Percentiles rank a stretch among this genome's conserved stretches.
These are phyloP conservation scores for Leucopternis melanops DNA, from an alignment of 2,113 vertebrate species.

Conservation along the genomic window DNA sequence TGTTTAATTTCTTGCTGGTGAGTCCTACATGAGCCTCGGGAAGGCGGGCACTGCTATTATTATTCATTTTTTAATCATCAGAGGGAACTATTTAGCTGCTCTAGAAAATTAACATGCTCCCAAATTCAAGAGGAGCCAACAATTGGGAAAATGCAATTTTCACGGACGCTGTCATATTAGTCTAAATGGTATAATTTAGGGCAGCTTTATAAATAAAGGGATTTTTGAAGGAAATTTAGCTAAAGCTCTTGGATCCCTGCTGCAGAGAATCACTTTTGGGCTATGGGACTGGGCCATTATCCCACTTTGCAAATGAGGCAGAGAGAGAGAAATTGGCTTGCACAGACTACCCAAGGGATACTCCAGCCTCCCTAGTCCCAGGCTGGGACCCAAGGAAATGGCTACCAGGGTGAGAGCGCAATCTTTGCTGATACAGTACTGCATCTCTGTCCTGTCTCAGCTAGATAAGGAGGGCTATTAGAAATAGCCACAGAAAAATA, in stretches of 20 bases:
- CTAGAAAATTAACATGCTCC: constrained; percentile 40
- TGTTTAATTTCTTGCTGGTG: constrained; percentile 54
- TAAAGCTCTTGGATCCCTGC: neutral
- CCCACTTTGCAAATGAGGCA: neutral
- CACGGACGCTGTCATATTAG: neutral
- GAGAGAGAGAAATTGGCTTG: neutral
- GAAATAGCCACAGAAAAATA: neutral
- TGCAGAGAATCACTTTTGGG: neutral
- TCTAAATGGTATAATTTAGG: constrained; percentile 14
- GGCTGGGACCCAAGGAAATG: neutral
- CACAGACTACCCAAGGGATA: neutral
- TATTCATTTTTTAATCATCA: constrained; percentile 51
- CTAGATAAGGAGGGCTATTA: neutral
- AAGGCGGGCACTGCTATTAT: constrained; percentile 16
- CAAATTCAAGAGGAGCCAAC: constrained; percentile 42
- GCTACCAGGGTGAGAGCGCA: neutral
- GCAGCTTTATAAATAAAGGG: neutral
- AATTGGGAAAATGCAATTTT: constrained; percentile 48
- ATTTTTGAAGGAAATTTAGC: neutral
- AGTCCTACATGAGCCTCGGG: constrained; percentile 35
- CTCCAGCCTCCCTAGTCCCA: neutral
- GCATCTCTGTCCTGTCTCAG: neutral
- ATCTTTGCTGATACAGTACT: neutral
- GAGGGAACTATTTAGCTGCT: constrained; percentile 43
- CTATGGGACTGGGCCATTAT: neutral